These are phyloP conservation scores for Trichonephila clavipes DNA, from an alignment of 1,140 invertebrate genomes.

Conservation along the genomic window DNA sequence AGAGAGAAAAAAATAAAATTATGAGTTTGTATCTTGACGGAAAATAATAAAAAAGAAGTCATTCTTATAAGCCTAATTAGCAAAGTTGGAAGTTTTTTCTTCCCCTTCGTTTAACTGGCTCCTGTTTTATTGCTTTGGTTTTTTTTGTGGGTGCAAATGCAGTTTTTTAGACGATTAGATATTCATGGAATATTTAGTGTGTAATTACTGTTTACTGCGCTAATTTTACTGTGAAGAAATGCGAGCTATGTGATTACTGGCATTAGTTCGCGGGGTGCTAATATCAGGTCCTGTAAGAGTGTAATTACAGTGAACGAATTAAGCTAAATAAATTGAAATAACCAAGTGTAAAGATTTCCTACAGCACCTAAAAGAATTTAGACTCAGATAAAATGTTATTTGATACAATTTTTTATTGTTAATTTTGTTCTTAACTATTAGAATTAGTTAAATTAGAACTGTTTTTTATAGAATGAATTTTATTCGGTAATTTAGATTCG, in stretches of 20 bases:
- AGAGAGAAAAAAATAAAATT: background rate
- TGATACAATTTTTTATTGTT: background rate
- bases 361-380: slow-evolving; percentile 5
- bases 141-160: background rate
- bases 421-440: too few relatives aligned
- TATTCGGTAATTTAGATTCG: too few relatives aligned
- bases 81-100: slow-evolving; percentile 43
- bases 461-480: too few relatives aligned
- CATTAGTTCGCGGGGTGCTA: background rate
- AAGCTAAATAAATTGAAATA: background rate
- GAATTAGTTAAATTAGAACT: too few relatives aligned
- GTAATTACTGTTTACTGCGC: slow-evolving; percentile 29
- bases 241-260: background rate
- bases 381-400: background rate
- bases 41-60: background rate
- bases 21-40: background rate
- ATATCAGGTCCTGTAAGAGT: background rate
- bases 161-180: slow-evolving; percentile 46
- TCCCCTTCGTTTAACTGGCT: slow-evolving; percentile 26
- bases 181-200: slow-evolving; percentile 43
- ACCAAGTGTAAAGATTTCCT: background rate
- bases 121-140: slow-evolving; percentile 4
- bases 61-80: slow-evolving; percentile 64
- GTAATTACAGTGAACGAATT: background rate
- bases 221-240: slow-evolving; percentile 35